These are phyloP conservation scores for Epinotia ramella DNA, from an alignment of 2,888 invertebrate genomes.

Conservation along the genomic window DNA sequence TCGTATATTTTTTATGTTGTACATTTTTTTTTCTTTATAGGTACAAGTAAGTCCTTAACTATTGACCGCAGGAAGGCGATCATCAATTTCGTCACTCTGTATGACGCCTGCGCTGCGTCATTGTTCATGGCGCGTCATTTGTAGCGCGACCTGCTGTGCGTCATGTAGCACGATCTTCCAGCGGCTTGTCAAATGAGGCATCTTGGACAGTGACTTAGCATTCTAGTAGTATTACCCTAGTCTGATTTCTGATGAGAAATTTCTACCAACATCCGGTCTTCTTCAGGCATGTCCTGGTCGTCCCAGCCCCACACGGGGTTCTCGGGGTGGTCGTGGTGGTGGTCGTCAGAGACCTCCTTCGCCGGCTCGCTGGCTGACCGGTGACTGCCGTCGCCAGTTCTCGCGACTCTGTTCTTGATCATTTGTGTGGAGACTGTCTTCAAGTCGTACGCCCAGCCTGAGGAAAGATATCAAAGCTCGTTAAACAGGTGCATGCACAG, in stretches of 20 bases:
- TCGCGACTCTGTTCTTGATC: conserved; percentile 87
- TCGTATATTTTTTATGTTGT: too few relatives aligned
- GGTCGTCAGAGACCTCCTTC: conserved; percentile 62
- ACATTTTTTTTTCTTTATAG: too few relatives aligned
- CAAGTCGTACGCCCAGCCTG: conserved; percentile 94
- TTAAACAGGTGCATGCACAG: too few relatives aligned
- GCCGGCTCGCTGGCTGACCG: conserved; percentile 58
- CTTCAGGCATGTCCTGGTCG: conserved; percentile 89
- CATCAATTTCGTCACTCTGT: too few relatives aligned
- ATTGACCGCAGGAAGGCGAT: too few relatives aligned
- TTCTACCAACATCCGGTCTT: conserved; percentile 86
- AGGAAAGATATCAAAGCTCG: conserved; percentile 26
- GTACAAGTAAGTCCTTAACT: too few relatives aligned
- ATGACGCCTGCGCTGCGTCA: too few relatives aligned
- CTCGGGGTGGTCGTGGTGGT: conserved; percentile 79
- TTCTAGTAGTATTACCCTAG: conserved; percentile 1
- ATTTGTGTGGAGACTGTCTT: conserved; percentile 91
- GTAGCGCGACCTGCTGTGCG: too few relatives aligned
- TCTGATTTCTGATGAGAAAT: conserved; percentile 66
- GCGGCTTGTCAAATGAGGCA: too few relatives aligned
- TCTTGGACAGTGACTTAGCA: too few relatives aligned
- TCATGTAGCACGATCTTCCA: too few relatives aligned
- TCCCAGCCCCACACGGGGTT: conserved; percentile 93
- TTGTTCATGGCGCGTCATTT: too few relatives aligned
- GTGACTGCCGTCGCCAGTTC: conserved; percentile 91